phyloP scores from a whole-genome alignment of 2,888 invertebrate genomes.

The Torymus tubicola region DNA sequence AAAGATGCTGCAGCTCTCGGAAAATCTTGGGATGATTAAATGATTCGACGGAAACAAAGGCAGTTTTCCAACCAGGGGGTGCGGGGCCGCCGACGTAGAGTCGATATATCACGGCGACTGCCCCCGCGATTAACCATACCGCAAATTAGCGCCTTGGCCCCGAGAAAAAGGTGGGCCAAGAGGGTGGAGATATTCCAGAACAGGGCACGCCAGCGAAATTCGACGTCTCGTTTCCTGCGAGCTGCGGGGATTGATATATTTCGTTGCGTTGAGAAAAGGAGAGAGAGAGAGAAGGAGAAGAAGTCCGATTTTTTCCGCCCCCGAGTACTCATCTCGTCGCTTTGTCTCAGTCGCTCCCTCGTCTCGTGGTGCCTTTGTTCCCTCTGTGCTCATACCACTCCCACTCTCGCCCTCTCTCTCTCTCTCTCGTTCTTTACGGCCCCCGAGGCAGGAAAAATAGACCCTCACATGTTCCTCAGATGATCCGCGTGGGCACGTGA shows the following conservation, averaged over 20 bases:
- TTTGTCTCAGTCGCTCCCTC: constrained; percentile 36
- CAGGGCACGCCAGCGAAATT: no score
- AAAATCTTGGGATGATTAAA: constrained; percentile 4
- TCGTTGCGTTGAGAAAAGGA: no score
- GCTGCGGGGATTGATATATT: no score
- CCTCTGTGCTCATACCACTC: constrained; percentile 16
- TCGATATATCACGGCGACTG: constrained; percentile 7
- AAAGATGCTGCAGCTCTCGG: background rate
- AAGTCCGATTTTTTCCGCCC: constrained; percentile 29
- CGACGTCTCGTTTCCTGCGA: no score
- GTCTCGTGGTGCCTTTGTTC: constrained; percentile 24
- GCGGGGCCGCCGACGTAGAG: background rate
- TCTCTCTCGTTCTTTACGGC: background rate
- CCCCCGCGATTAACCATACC: constrained; percentile 20
- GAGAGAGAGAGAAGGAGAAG: background rate
- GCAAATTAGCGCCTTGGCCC: constrained; percentile 20
- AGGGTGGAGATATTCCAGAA: background rate
- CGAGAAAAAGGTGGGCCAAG: background rate
- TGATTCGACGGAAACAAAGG: constrained; percentile 24
- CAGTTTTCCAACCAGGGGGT: no score
- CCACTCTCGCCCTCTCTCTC: constrained; percentile 29
- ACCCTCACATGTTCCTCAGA: constrained; percentile 50
- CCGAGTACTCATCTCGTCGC: constrained; percentile 20
- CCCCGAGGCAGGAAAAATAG: constrained; percentile 29
- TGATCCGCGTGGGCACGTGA: constrained; percentile 12